These are phyloP conservation scores for Clarias laeviceps DNA, from an alignment of 2,797 vertebrate species.

Conservation along the genomic window DNA sequence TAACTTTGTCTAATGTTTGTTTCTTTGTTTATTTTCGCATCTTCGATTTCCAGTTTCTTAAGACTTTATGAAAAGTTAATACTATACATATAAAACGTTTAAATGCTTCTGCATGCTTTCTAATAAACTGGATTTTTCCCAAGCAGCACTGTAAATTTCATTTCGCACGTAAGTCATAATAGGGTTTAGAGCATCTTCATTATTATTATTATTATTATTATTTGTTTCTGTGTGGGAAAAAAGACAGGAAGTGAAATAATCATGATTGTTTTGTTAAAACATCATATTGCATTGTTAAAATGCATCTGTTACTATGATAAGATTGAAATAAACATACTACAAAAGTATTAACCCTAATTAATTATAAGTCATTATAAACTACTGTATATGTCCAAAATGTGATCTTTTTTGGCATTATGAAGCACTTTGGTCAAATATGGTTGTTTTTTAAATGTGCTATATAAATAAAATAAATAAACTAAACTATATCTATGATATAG, in stretches of 20 bases:
- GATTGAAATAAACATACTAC: not conserved
- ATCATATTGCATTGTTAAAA: not conserved
- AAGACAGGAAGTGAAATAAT: not conserved
- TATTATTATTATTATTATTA: no score
- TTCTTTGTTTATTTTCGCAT: not conserved
- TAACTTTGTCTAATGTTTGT: not conserved
- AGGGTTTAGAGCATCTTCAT: not conserved
- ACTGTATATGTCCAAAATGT: no score
- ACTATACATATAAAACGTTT: not conserved
- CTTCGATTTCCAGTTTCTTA: not conserved
- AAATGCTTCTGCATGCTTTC: not conserved
- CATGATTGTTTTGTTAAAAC: not conserved
- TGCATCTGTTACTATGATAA: not conserved
- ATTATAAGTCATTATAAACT: no score
- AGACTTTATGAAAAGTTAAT: not conserved
- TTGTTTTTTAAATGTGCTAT: no score
- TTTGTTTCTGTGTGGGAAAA: not conserved
- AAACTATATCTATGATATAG: no score
- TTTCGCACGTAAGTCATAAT: not conserved
- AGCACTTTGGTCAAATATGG: no score
- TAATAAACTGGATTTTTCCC: not conserved
- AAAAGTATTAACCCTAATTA: not conserved
- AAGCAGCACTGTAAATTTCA: not conserved
- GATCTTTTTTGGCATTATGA: no score
- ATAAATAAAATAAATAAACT: no score